Conservation (phyloP, 2,113 vertebrate genomes). For the Gymnarchus niloticus region DNA sequence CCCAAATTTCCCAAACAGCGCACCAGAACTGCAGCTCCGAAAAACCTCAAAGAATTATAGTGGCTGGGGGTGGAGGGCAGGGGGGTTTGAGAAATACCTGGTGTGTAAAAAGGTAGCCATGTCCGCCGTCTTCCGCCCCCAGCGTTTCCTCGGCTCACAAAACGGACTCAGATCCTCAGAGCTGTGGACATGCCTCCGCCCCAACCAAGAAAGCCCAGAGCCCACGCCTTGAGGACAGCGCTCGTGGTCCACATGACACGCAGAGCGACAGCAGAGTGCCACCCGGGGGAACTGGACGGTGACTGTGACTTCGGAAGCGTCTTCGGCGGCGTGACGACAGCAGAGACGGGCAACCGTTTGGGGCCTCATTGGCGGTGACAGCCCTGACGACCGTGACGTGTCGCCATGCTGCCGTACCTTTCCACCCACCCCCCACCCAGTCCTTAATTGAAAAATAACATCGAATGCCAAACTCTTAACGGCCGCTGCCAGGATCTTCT, state of each 20-base stretch:
- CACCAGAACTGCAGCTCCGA: not conserved
- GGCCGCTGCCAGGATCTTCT: not conserved
- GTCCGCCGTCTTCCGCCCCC: not conserved
- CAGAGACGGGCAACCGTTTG: constrained; percentile 28
- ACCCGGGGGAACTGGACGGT: constrained; percentile 42
- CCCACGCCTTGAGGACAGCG: not conserved
- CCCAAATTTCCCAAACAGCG: not conserved
- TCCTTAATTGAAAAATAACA: constrained; percentile 1
- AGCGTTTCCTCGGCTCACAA: not conserved
- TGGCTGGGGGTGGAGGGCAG: not conserved
- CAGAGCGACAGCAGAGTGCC: constrained; percentile 43
- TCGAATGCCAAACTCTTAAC: not conserved
- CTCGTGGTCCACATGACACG: constrained; percentile 12
- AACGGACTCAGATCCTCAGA: not conserved
- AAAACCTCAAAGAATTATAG: not conserved
- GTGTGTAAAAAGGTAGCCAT: constrained; percentile 18
- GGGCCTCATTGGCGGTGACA: not conserved
- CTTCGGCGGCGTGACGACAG: constrained; percentile 42
- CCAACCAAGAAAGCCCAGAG: no score
- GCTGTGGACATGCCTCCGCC: not conserved
- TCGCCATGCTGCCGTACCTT: not conserved
- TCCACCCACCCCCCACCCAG: not conserved
- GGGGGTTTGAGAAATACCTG: constrained; percentile 10
- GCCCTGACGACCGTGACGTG: constrained; percentile 2
- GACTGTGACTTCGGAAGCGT: constrained; percentile 33